phyloP scores from a whole-genome alignment of 2,113 vertebrate species.

The Hippopotamus amphibius region DNA sequence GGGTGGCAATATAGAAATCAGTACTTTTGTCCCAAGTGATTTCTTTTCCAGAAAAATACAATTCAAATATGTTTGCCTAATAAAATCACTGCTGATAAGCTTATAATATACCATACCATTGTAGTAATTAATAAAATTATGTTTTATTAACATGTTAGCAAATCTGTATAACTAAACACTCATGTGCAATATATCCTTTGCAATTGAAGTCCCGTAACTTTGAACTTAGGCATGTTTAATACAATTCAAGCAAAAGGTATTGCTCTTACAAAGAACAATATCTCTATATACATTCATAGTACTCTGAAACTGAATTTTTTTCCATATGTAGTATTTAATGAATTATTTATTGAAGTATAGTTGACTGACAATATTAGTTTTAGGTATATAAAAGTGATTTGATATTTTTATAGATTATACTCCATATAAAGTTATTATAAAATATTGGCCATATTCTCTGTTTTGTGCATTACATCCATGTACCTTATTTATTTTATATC shows the following conservation, averaged over 20 bases:
- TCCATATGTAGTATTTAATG: slow-evolving; percentile 30
- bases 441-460: neutral
- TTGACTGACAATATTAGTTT: neutral
- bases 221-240: neutral
- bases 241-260: neutral
- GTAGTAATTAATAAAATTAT: neutral
- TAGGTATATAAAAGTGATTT: neutral
- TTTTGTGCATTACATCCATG: neutral
- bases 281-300: neutral
- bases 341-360: neutral
- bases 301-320: neutral
- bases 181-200: neutral
- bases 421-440: neutral
- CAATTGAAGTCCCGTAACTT: neutral
- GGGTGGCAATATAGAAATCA: neutral
- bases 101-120: neutral
- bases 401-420: neutral
- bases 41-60: neutral
- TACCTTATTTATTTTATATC: neutral
- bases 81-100: neutral
- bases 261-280: neutral
- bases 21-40: neutral
- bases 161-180: neutral
- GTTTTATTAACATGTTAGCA: slow-evolving; percentile 24
- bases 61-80: slow-evolving; percentile 1